Conservation (phyloP, 2,888 invertebrate genomes). For the Sarcophaga carnaria region DNA sequence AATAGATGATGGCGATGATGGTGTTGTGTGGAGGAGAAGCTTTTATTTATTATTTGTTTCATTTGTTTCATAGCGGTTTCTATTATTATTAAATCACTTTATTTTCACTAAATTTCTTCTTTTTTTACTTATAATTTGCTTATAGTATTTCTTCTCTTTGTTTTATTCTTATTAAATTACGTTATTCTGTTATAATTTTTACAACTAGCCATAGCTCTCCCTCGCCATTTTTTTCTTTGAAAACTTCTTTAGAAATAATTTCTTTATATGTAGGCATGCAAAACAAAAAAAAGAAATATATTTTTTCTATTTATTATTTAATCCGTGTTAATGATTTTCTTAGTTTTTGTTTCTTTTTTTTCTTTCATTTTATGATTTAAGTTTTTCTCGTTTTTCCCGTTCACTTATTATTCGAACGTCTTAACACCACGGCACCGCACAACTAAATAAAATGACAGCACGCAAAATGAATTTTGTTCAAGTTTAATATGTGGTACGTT, state of each 20-base stretch:
- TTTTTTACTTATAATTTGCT: neutral
- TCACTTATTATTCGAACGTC: slow-evolving; percentile 45
- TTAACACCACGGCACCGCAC: slow-evolving; percentile 61
- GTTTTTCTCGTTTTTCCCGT: slow-evolving; percentile 23
- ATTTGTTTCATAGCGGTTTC: slow-evolving; percentile 51
- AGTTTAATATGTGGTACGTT: slow-evolving; percentile 43
- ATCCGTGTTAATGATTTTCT: slow-evolving; percentile 64
- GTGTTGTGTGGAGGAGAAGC: slow-evolving; percentile 15
- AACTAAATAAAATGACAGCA: slow-evolving; percentile 64
- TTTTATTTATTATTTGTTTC: slow-evolving; percentile 34
- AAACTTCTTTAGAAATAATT: slow-evolving; percentile 1
- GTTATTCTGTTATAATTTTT: neutral
- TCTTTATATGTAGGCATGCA: neutral
- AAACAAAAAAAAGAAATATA: neutral
- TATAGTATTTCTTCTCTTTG: neutral
- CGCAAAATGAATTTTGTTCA: slow-evolving; percentile 36
- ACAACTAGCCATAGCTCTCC: slow-evolving; percentile 7
- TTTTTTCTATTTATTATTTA: slow-evolving; percentile 55
- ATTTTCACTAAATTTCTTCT: neutral
- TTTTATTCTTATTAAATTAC: neutral
- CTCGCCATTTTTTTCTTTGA: slow-evolving; percentile 1
- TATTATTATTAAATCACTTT: slow-evolving; percentile 41
- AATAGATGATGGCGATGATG: neutral
- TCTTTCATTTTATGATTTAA: neutral
- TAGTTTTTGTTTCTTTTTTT: slow-evolving; percentile 25